phyloP scores from a whole-genome alignment of 2,888 invertebrate species.

The Drosophila histrio region DNA sequence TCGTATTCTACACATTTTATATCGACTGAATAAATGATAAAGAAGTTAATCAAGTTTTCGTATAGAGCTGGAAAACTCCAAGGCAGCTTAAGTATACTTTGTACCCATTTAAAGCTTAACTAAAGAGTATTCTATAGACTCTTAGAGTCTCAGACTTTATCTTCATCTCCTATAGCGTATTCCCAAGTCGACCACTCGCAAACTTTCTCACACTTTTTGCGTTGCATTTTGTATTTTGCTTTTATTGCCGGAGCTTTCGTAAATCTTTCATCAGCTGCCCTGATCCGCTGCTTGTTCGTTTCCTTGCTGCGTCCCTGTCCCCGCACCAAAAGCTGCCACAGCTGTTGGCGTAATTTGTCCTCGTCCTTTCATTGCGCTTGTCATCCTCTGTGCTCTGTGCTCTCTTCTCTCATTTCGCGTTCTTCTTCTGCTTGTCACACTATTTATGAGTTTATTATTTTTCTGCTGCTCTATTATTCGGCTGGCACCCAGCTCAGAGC shows the following conservation, averaged over 20 bases:
- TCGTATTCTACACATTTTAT: too few relatives aligned
- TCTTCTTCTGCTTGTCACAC: conserved; percentile 62
- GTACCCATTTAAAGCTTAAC: too few relatives aligned
- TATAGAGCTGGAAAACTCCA: too few relatives aligned
- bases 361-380: conserved; percentile 27
- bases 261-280: conserved; percentile 57
- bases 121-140: too few relatives aligned
- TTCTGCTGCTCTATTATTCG: conserved; percentile 62
- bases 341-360: conserved; percentile 63
- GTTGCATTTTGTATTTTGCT: conserved; percentile 29
- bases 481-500: conserved; percentile 17
- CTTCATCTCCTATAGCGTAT: not conserved
- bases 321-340: conserved; percentile 26
- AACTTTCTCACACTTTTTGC: not conserved
- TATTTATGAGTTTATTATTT: conserved; percentile 80
- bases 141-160: too few relatives aligned
- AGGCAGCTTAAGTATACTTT: too few relatives aligned
- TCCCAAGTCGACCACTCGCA: not conserved
- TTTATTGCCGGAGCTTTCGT: conserved; percentile 36
- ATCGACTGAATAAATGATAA: too few relatives aligned
- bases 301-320: not conserved
- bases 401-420: conserved; percentile 6
- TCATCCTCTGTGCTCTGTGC: not conserved
- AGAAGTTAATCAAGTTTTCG: too few relatives aligned
- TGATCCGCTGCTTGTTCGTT: conserved; percentile 33